Conservation (phyloP, 2,888 invertebrate genomes). For the Phyto melanocephala region DNA sequence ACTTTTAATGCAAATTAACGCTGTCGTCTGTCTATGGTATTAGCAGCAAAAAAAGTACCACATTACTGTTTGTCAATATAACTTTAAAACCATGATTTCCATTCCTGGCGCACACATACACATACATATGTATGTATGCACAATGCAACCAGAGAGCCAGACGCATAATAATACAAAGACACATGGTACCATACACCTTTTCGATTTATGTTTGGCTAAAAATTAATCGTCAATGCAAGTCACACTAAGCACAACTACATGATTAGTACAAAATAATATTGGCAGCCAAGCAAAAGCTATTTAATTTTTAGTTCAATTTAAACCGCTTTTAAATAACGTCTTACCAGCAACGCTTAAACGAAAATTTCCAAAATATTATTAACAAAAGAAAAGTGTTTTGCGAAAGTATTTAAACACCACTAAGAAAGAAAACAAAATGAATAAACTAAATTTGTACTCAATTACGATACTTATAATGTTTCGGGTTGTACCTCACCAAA, state of each 20-base stretch:
- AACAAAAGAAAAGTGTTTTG: neutral
- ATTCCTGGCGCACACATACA: neutral
- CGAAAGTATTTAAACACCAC: neutral
- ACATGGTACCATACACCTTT: neutral
- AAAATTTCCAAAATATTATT: neutral
- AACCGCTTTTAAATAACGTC: neutral
- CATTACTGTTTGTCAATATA: too few relatives aligned
- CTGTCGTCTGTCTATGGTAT: too few relatives aligned
- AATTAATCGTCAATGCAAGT: conserved; percentile 54
- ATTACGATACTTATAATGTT: neutral
- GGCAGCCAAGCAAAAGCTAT: conserved; percentile 28
- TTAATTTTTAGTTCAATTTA: conserved; percentile 1
- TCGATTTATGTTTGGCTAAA: conserved; percentile 55
- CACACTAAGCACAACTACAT: conserved; percentile 27
- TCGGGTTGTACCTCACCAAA: neutral
- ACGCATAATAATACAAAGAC: too few relatives aligned
- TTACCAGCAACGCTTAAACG: neutral
- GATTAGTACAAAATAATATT: conserved; percentile 44
- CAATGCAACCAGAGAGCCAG: neutral
- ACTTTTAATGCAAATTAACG: too few relatives aligned
- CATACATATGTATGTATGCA: neutral
- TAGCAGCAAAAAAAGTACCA: too few relatives aligned
- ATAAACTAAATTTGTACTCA: neutral
- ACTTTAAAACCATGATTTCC: too few relatives aligned
- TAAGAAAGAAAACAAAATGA: neutral